phyloP scores from a whole-genome alignment of 2,113 vertebrate genomes.

The Loxodonta africana region DNA sequence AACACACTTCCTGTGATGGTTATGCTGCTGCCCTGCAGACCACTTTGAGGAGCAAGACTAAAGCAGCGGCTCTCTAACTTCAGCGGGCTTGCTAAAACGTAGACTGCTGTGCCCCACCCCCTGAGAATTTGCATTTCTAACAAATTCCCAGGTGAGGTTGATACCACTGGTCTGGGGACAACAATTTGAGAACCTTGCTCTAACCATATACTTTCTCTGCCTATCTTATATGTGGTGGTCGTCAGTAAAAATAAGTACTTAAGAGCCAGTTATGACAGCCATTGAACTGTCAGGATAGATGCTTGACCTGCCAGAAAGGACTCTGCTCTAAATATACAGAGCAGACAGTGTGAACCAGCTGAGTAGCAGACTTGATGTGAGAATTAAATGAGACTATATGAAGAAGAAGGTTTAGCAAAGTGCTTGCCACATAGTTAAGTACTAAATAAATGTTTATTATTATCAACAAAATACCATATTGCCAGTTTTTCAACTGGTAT shows the following conservation, averaged over 20 bases:
- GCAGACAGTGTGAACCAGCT: background rate
- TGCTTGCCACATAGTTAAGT: background rate
- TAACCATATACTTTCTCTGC: background rate
- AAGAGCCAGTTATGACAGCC: background rate
- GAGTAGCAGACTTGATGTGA: background rate
- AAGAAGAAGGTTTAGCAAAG: background rate
- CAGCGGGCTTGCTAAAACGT: background rate
- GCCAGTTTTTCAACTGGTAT: background rate
- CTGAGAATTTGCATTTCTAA: constrained; percentile 17
- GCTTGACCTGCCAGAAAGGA: background rate
- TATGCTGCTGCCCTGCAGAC: background rate
- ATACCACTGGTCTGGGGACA: background rate
- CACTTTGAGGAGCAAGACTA: background rate
- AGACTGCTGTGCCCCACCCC: too few species aligned
- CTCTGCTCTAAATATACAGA: too few species aligned
- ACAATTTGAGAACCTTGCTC: background rate
- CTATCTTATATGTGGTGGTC: background rate
- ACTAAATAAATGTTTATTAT: background rate
- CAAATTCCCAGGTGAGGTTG: background rate
- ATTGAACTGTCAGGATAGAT: background rate
- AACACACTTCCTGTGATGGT: background rate
- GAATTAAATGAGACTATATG: background rate
- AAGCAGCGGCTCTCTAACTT: too few species aligned
- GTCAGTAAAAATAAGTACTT: constrained; percentile 10
- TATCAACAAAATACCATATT: background rate